Evolutionary conservation across 1,140 invertebrate genomes (phyloP), one percentile per base, ranked within the genome.

Genomic region (Arctopsyche grandis): DNA sequence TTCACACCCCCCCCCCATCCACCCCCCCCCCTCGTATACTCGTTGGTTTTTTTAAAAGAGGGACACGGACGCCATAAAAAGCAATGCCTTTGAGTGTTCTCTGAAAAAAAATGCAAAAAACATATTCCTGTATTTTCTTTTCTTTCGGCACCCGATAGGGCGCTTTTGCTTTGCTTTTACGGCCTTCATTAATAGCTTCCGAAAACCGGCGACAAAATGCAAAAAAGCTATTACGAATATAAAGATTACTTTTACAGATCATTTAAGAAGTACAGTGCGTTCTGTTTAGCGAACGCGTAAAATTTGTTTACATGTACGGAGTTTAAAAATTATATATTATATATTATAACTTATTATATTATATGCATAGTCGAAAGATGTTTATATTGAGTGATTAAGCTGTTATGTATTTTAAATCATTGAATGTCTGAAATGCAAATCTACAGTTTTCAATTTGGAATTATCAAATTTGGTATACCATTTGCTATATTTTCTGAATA

Each of bases 151-250:
- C 48, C 16, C 48, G 16, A 52, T 52, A 52, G 48, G 3, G 48
- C 48, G 48, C 16, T 16, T 52, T 52, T 52, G 16, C 48, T 52
- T 12, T 52, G 16, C 48, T 14, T 52, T 52, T 52, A 52, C 10
- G 48, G 48, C 48, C 16, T 52, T 52, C 48, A 52, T 52, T 52
- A 52, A 52, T 14, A 52, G 48, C 48, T 52, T 52, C 48, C 48
- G 48, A 52, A 52, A 52, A 16, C 16, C 48, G 48, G 16, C 48
- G 48, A 52, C 48, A 16, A 16, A 52, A 52, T 16, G 48, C 48
- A 16, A 52, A 38, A 38, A 52, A 16, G 48, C 48, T 52, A 52
- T 52, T 52, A 52, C 10, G 48, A 16, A 52, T 52, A 12, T 52
- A 5, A 52, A 52, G 10, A 52, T 52, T 52, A 16, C 48, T 14